Percentiles rank a stretch among this genome's conserved stretches.
Evolutionary conservation across 1,140 invertebrate genomes (phyloP).

Genomic region (Drosophila azteca): DNA sequence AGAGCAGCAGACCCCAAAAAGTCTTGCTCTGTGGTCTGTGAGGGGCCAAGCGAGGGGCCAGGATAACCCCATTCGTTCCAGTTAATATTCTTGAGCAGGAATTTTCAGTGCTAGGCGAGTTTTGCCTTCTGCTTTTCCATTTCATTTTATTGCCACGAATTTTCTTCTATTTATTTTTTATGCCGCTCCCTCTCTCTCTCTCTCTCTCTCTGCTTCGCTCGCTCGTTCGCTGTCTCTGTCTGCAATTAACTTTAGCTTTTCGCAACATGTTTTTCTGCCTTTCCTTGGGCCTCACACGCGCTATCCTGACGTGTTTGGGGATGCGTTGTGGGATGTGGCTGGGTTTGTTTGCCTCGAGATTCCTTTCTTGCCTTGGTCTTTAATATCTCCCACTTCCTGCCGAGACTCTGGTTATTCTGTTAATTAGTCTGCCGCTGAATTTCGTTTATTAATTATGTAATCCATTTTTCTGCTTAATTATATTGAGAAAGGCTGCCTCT

Average conservation of each 20-base stretch:
- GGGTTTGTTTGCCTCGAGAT: constrained; percentile 8
- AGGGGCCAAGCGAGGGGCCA: neutral
- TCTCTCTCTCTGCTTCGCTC: neutral
- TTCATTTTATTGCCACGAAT: constrained; percentile 44
- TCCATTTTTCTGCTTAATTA: constrained; percentile 64
- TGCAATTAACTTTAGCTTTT: constrained; percentile 41
- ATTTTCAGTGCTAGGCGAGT: constrained; percentile 10
- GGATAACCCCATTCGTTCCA: neutral
- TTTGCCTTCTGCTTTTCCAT: constrained; percentile 6
- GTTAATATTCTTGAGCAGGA: constrained; percentile 1
- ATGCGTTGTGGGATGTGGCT: constrained; percentile 20
- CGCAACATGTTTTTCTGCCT: constrained; percentile 12
- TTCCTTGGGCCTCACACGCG: constrained; percentile 8
- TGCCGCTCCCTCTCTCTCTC: constrained; percentile 2
- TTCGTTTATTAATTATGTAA: constrained; percentile 65
- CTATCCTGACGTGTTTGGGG: constrained; percentile 31
- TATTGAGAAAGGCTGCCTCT: constrained; percentile 38
- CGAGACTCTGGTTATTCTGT: constrained; percentile 22
- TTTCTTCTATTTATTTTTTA: constrained; percentile 40
- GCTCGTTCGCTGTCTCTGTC: neutral
- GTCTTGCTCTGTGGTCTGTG: no score
- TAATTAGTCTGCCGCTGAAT: constrained; percentile 54
- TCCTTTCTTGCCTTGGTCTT: constrained; percentile 8
- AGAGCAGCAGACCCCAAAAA: neutral
- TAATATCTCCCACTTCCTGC: constrained; percentile 10